Conservation (phyloP, 2,113 vertebrate species). For the Myotis brandtii region DNA sequence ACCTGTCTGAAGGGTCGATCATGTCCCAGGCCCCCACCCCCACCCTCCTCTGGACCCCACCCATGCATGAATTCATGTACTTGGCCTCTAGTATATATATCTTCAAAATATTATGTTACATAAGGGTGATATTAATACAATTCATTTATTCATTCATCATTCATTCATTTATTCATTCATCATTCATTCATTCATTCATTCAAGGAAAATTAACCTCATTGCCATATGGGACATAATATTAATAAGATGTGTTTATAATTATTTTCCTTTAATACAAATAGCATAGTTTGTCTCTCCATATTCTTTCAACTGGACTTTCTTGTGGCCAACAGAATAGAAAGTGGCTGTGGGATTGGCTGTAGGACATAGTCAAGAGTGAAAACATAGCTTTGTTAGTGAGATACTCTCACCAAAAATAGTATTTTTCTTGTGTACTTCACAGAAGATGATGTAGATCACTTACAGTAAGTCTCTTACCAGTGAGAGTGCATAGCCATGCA, state of each 20-base stretch:
- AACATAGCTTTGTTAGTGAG: not conserved
- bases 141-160: conserved; percentile 4
- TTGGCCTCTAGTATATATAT: not conserved
- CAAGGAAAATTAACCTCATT: not conserved
- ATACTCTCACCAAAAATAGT: not conserved
- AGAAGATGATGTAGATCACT: not conserved
- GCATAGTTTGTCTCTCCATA: not conserved
- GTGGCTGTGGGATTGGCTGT: not conserved
- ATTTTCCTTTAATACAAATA: not conserved
- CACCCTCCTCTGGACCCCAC: no score
- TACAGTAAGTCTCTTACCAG: not conserved
- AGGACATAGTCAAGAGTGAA: not conserved
- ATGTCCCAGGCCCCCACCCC: no score
- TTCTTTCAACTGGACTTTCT: not conserved
- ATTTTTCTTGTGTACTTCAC: not conserved
- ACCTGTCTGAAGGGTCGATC: no score
- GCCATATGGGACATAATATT: not conserved
- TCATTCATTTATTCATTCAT: not conserved
- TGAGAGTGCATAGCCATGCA: not conserved
- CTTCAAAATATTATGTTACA: not conserved
- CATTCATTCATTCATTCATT: not conserved
- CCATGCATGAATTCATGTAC: no score
- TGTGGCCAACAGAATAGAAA: not conserved
- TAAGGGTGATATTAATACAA: not conserved
- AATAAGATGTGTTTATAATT: not conserved